Base-by-base conservation (phyloP, 2,797 vertebrate genomes). In the Limosa lapponica region DNA sequence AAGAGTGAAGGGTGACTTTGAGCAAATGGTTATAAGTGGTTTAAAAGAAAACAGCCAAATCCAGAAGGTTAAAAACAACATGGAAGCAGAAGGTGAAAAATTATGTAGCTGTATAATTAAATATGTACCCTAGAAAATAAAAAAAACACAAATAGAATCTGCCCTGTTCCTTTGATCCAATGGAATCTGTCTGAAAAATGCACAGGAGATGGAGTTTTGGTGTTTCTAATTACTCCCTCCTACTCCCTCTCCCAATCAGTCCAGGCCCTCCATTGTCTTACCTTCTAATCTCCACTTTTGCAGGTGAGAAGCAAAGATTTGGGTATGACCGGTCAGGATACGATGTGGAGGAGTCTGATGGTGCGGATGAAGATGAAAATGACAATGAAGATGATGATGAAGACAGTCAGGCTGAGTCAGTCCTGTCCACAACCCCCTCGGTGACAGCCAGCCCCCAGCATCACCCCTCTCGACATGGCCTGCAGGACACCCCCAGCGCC, bases 371-470 rank as follows among this genome's bases (percentile, higher is more conserved):
- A 7, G 99, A 99, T 43, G 99, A 99, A 55, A 99, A 99, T 11
- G 99, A 99, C 22, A 99, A 99, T 0, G 99, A 99, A 39, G 99
- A 99, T 11, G 99, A 99, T 5, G 99, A 99, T 61, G 99, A 99
- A 32, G 99, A 99, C 96, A 99, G 99, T 97, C 99, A 99, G 97
- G 98, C 99, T 0, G 99, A 99, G 90, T 99, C 99, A 0, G 98
- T 99, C 46, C 97, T 99, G 15, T 99, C 99, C 16, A 99, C 99
- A 19, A 98, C 99, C 10, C 99, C 99, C 10, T 99, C 99, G 0
- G 99, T 99, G 70, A 98, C 99, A 0, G 99, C 99, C 92, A 99
- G 99, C 96, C 99, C 99, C 1, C 99, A 99, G 97, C 99, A 99
- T 67, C 94, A 98, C 46, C 98, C 99, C 1, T 97, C 97, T 19